A percentile compares a stretch with the other conserved stretches of the same genome.
These are phyloP conservation scores for Pherbina coryleti DNA, from an alignment of 2,888 invertebrate genomes.

Conservation along the genomic window DNA sequence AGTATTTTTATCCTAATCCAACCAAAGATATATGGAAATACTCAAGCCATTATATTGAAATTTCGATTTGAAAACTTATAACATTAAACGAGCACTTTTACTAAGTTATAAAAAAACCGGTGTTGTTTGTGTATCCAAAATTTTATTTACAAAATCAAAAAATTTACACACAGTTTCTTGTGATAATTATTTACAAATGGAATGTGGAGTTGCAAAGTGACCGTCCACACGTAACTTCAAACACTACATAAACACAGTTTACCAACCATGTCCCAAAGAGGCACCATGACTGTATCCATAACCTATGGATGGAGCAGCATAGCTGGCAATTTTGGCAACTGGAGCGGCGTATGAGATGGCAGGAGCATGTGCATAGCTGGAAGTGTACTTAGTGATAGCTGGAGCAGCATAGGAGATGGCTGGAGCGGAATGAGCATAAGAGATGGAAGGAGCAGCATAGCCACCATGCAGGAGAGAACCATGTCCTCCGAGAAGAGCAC, in stretches of 20 bases:
- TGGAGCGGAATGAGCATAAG: conserved; percentile 51
- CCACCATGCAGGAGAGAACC: conserved; percentile 35
- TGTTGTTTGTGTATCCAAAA: conserved; percentile 14
- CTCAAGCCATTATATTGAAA: too few relatives aligned
- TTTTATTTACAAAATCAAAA: conserved; percentile 33
- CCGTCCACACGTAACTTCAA: too few relatives aligned
- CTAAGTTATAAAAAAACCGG: neutral
- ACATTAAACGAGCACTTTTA: neutral
- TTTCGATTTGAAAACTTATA: too few relatives aligned
- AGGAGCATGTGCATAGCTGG: conserved; percentile 51
- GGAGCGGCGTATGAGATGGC: conserved; percentile 55
- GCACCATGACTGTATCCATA: conserved; percentile 45
- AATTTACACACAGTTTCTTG: conserved; percentile 29
- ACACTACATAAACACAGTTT: conserved; percentile 41
- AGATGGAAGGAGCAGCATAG: conserved; percentile 46
- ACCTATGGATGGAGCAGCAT: conserved; percentile 58
- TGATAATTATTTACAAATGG: conserved; percentile 28
- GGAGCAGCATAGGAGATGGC: conserved; percentile 54
- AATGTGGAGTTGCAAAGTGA: conserved; percentile 6
- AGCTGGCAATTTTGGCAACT: conserved; percentile 45
- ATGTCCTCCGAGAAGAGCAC: conserved; percentile 41
- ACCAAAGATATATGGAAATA: too few relatives aligned
- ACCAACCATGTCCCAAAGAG: conserved; percentile 60
- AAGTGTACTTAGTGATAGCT: conserved; percentile 52
- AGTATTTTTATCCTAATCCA: too few relatives aligned